Conservation (phyloP, 2,113 vertebrate species). For the Cyanocitta stelleri region DNA sequence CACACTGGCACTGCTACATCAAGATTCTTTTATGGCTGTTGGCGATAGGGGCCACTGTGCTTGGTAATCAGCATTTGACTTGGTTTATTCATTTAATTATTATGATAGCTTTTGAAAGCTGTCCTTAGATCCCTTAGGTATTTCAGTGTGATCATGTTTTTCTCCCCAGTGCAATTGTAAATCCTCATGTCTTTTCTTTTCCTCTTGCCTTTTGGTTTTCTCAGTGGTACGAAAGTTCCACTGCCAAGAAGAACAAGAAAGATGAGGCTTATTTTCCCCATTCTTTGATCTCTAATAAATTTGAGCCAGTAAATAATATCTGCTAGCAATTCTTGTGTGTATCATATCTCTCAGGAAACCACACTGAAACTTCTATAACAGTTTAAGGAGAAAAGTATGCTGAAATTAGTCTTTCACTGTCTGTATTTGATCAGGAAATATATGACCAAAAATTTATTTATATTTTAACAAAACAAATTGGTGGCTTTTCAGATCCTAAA, state of each 20-base stretch:
- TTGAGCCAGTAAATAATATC: slow-evolving; percentile 1
- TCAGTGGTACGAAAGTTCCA: not conserved
- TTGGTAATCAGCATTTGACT: not conserved
- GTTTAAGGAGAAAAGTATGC: not conserved
- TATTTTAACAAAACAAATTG: not conserved
- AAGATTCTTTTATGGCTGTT: not conserved
- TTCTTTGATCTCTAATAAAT: slow-evolving; percentile 40
- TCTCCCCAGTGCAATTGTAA: not conserved
- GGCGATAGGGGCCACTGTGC: not conserved
- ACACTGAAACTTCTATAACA: not conserved
- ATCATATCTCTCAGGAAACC: slow-evolving; percentile 18
- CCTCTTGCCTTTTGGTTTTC: not conserved
- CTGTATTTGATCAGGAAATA: not conserved
- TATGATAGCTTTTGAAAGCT: not conserved
- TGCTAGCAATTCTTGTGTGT: slow-evolving; percentile 1
- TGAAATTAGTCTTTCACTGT: slow-evolving; percentile 3
- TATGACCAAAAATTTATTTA: not conserved
- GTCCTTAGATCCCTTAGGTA: not conserved
- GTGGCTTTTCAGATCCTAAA: not conserved
- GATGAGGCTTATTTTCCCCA: not conserved
- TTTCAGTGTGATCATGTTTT: not conserved
- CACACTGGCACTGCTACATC: not conserved
- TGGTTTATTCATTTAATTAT: not conserved
- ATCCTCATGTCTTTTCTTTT: not conserved
- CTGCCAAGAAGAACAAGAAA: slow-evolving; percentile 22